These are phyloP conservation scores for Leptothorax acervorum DNA, from an alignment of 2,888 invertebrate species.

Conservation along the genomic window DNA sequence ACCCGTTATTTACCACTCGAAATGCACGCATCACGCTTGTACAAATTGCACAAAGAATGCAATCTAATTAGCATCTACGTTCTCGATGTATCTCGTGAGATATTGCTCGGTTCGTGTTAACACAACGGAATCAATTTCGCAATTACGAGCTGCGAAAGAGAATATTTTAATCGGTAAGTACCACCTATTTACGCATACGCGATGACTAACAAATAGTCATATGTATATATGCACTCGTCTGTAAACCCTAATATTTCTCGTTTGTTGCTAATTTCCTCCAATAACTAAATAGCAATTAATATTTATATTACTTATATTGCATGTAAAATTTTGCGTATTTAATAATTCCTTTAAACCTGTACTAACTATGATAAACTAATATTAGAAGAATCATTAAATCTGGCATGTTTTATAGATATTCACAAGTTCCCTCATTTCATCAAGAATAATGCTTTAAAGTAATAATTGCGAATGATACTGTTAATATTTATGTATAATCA, in stretches of 20 bases:
- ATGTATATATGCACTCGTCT: neutral
- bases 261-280: neutral
- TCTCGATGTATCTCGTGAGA: neutral
- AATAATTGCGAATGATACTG: neutral
- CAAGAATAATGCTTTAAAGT: neutral
- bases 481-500: neutral
- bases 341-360: neutral
- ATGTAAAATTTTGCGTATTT: neutral
- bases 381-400: neutral
- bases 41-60: slow-evolving; percentile 2
- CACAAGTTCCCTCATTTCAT: neutral
- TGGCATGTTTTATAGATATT: neutral
- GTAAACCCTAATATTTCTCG: slow-evolving; percentile 10
- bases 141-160: slow-evolving; percentile 57
- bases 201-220: slow-evolving; percentile 61
- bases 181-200: slow-evolving; percentile 59
- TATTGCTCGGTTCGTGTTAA: slow-evolving; percentile 5
- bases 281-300: slow-evolving; percentile 4
- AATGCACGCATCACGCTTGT: neutral
- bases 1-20: neutral
- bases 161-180: slow-evolving; percentile 72
- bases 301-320: neutral
- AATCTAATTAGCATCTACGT: slow-evolving; percentile 18
- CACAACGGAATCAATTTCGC: slow-evolving; percentile 20
- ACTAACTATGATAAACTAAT: slow-evolving; percentile 3